phyloP scores from a whole-genome alignment of 2,888 invertebrate genomes.

The Nymphalis urticae region DNA sequence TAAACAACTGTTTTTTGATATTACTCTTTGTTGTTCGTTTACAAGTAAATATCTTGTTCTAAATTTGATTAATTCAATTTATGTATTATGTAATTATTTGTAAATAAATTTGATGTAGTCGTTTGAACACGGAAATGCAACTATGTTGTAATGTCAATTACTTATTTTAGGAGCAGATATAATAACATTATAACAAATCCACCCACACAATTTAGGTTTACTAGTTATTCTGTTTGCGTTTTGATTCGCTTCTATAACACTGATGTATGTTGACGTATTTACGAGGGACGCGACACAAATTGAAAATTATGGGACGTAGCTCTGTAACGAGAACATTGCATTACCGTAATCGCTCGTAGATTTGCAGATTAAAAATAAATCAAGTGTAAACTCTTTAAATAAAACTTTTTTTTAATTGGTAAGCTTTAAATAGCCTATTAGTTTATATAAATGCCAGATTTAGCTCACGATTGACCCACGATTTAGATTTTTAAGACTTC shows the following conservation, averaged over 20 bases:
- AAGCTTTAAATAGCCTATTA: not conserved
- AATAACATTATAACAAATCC: slow-evolving; percentile 31
- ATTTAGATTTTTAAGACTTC: slow-evolving; percentile 1
- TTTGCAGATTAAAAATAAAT: slow-evolving; percentile 24
- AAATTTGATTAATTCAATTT: not conserved
- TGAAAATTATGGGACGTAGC: slow-evolving; percentile 73
- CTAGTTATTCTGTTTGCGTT: slow-evolving; percentile 40
- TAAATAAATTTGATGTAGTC: not conserved
- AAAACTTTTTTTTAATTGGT: not conserved
- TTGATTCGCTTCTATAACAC: slow-evolving; percentile 58
- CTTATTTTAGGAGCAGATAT: slow-evolving; percentile 12
- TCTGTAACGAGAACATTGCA: slow-evolving; percentile 61
- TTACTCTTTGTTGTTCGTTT: too few relatives aligned
- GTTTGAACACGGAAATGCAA: slow-evolving; percentile 1
- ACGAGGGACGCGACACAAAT: slow-evolving; percentile 71
- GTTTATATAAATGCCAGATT: not conserved
- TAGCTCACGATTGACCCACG: not conserved
- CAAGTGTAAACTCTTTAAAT: not conserved
- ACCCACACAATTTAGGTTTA: slow-evolving; percentile 39
- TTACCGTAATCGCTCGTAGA: slow-evolving; percentile 35
- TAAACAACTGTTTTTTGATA: too few relatives aligned
- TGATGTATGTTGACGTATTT: slow-evolving; percentile 65
- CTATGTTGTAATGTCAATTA: slow-evolving; percentile 5
- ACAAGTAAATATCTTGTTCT: not conserved
- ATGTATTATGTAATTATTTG: not conserved